These are phyloP conservation scores for Drepana arcuata DNA, from an alignment of 1,140 invertebrate species.

Conservation along the genomic window DNA sequence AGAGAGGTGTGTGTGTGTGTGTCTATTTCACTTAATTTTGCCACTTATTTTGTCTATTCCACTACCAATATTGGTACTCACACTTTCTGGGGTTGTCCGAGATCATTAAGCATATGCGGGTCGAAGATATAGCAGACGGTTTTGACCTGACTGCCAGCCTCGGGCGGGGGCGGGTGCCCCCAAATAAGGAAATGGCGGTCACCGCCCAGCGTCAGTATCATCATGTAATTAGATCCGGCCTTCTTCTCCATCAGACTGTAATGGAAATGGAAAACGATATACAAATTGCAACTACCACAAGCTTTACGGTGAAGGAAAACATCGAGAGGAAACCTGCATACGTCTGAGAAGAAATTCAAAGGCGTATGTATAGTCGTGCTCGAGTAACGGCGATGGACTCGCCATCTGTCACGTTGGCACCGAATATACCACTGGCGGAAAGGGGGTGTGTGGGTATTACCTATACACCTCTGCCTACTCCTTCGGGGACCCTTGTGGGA, in stretches of 20 bases:
- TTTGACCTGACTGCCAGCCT: conserved; percentile 25
- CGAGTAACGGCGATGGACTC: too few relatives aligned
- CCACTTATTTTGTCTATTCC: too few relatives aligned
- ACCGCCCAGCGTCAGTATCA: conserved; percentile 35
- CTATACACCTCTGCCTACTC: too few relatives aligned
- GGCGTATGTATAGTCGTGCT: too few relatives aligned
- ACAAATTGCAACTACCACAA: neutral
- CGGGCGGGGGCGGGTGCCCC: conserved; percentile 38
- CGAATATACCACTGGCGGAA: neutral
- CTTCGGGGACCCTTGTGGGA: too few relatives aligned
- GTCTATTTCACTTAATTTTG: too few relatives aligned
- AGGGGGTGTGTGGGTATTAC: neutral
- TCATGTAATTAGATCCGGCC: conserved; percentile 34
- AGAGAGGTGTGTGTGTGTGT: too few relatives aligned
- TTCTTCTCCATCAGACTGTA: conserved; percentile 51
- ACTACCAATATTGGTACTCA: conserved; percentile 27
- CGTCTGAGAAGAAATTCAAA: too few relatives aligned
- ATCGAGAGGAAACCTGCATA: neutral
- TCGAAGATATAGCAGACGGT: conserved; percentile 55
- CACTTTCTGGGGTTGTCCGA: conserved; percentile 36
- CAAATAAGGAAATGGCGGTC: conserved; percentile 51
- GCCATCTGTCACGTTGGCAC: neutral
- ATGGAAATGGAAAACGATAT: neutral
- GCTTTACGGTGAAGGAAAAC: neutral
- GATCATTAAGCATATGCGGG: conserved; percentile 43